Evolutionary conservation across 2,797 vertebrate species (phyloP), one percentile per base, ranked within the genome.

Genomic region (Hafferia zeledoni): DNA sequence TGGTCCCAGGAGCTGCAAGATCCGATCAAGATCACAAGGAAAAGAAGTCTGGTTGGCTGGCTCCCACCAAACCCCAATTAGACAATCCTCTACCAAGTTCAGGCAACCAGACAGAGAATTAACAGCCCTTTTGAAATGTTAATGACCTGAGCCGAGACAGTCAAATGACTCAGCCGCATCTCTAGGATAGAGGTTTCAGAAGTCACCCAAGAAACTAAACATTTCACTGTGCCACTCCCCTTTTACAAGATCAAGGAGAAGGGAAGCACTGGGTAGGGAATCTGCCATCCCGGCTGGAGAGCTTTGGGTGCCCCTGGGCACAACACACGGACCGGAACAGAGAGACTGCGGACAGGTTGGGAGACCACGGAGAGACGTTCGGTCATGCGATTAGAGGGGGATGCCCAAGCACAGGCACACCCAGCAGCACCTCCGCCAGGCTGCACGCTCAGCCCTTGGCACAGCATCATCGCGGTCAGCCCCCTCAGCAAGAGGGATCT

Each of bases 321-420:
- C 0, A 6, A 47, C 43, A 23, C 5, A 1, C 0, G 3, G 43
- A 19, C 15, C 0, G 1, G 49, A 59, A 49, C 0, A 0, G 20
- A 74, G 64, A 55, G 33, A 46, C 49, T 82, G 55, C 0, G 9
- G 31, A 37, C 5, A 50, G 60, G 39, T 0, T 24, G 23, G 59
- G 64, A 87, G 39, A 46, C 39, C 35, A 23, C 0, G 1, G 50
- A 64, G 57, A 64, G 57, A 57, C 1, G 0, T 5, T 50, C 5
- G 8, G 78, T 1, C 28, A 9, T 0, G 35, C 3, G 1, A 43
- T 68, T 3, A 35, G 5, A 1, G 13, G 43, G 1, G 8, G 69
- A 55, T 60, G 67, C 37, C 47, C 70, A 35, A 6, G 16, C 83
- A 49, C 46, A 35, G 79, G 71, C 71, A 87, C 82, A 52, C 17